A percentile compares a stretch with the other conserved stretches of the same genome.
Evolutionary conservation across 64 coral and sea anemone genomes (phyloP).

Genomic region (Trachythela sp.): DNA sequence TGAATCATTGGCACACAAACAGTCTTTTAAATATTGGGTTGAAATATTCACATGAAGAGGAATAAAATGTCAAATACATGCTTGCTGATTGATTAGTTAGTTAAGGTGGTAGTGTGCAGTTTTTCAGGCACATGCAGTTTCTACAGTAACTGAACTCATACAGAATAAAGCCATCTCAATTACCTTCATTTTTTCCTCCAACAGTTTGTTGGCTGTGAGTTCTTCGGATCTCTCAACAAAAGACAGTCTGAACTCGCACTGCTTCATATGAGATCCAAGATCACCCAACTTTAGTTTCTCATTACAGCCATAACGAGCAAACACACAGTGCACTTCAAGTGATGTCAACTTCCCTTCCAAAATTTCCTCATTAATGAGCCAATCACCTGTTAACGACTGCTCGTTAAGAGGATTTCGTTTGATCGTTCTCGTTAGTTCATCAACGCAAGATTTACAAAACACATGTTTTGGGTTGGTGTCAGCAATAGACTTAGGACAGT

Average conservation of each 20-base stretch:
- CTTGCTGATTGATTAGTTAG: too few species aligned
- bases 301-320: constrained; percentile 62
- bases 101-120: too few species aligned
- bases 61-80: too few species aligned
- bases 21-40: too few species aligned
- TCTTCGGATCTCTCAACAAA: constrained; percentile 81
- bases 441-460: constrained; percentile 84
- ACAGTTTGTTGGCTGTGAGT: constrained; percentile 47
- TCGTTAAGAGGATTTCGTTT: constrained; percentile 81
- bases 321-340: constrained; percentile 53
- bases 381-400: constrained; percentile 46
- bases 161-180: neutral
- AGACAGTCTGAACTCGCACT: constrained; percentile 63
- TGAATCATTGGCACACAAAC: too few species aligned
- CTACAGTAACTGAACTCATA: neutral
- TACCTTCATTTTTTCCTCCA: constrained; percentile 76
- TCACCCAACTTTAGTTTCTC: constrained; percentile 55
- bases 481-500: constrained; percentile 77
- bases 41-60: too few species aligned
- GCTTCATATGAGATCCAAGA: constrained; percentile 55
- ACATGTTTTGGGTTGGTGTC: constrained; percentile 61
- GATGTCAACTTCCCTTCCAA: constrained; percentile 55
- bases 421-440: constrained; percentile 83
- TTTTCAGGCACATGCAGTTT: too few species aligned
- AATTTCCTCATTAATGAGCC: constrained; percentile 65